Evolutionary conservation across 92 coral and sea anemone genomes (phyloP).

Genomic region (Parazoanthus swiftii): DNA sequence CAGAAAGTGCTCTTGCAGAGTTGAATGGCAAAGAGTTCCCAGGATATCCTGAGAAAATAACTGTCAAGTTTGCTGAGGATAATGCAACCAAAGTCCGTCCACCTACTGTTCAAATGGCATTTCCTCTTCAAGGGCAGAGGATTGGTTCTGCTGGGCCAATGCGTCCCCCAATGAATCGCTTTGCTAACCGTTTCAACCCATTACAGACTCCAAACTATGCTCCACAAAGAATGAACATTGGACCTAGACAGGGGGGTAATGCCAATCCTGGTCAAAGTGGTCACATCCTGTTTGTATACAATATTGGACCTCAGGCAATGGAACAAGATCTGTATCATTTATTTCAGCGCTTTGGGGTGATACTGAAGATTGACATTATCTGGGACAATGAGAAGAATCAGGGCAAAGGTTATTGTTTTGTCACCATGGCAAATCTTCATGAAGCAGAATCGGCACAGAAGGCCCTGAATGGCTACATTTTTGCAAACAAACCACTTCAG

Average conservation of each 20-base stretch:
- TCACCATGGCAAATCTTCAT: slow-evolving; percentile 69
- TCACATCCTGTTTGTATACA: slow-evolving; percentile 69
- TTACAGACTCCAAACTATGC: slow-evolving; percentile 49
- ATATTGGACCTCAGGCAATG: slow-evolving; percentile 65
- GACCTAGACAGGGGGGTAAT: slow-evolving; percentile 31
- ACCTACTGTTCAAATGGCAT: slow-evolving; percentile 38
- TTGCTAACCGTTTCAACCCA: slow-evolving; percentile 76
- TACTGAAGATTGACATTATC: slow-evolving; percentile 75
- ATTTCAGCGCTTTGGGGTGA: slow-evolving; percentile 66
- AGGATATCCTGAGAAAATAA: slow-evolving; percentile 58
- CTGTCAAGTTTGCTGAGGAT: slow-evolving; percentile 82
- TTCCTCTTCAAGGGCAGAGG: slow-evolving; percentile 32
- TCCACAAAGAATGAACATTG: slow-evolving; percentile 48
- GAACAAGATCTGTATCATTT: slow-evolving; percentile 69
- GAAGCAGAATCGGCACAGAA: slow-evolving; percentile 73
- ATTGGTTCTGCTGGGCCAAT: slow-evolving; percentile 72
- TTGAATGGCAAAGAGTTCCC: slow-evolving; percentile 58
- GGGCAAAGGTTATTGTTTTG: slow-evolving; percentile 83
- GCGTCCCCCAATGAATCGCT: slow-evolving; percentile 67
- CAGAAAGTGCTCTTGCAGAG: slow-evolving; percentile 71
- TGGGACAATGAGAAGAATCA: slow-evolving; percentile 78
- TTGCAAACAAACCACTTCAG: slow-evolving; percentile 63
- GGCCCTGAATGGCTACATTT: slow-evolving; percentile 68
- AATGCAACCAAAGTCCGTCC: slow-evolving; percentile 67
- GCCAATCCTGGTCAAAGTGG: slow-evolving; percentile 47